Conservation (phyloP, 2,888 invertebrate species). For the Busseola fusca region DNA sequence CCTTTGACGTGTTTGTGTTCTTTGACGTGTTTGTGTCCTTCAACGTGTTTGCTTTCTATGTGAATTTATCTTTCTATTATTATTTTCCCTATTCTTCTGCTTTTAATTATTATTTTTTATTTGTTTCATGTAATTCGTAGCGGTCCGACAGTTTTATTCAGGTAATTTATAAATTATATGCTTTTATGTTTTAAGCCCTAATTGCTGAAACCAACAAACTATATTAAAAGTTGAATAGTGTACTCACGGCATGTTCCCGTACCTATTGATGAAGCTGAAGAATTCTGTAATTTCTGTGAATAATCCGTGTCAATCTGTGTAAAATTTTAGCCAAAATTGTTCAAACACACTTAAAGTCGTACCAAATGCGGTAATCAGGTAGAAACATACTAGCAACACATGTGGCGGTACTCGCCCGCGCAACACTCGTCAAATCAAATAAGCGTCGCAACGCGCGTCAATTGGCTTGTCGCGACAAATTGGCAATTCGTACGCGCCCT, state of each 20-base stretch:
- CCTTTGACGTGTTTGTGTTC: background rate
- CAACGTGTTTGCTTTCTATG: background rate
- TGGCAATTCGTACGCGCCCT: conserved; percentile 76
- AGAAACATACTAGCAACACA: conserved; percentile 4
- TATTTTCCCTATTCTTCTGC: conserved; percentile 61
- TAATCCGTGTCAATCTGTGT: conserved; percentile 6
- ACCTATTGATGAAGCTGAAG: conserved; percentile 1
- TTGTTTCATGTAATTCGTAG: conserved; percentile 88
- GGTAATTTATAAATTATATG: conserved; percentile 72
- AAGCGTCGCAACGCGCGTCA: conserved; percentile 57
- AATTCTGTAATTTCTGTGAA: background rate
- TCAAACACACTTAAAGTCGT: background rate
- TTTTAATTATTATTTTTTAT: conserved; percentile 75
- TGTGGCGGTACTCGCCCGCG: conserved; percentile 5
- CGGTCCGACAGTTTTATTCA: conserved; percentile 87
- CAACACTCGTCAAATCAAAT: conserved; percentile 61
- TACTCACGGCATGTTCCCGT: background rate
- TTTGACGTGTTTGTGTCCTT: background rate
- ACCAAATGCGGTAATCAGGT: conserved; percentile 1
- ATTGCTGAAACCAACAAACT: conserved; percentile 11
- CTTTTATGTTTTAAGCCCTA: conserved; percentile 22
- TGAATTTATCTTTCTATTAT: conserved; percentile 31
- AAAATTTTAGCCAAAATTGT: background rate
- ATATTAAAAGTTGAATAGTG: background rate
- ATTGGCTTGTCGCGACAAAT: conserved; percentile 76